A percentile compares a stretch with the other conserved stretches of the same genome.
Conservation (phyloP, 2,797 vertebrate species). For the Crenichthys baileyi region DNA sequence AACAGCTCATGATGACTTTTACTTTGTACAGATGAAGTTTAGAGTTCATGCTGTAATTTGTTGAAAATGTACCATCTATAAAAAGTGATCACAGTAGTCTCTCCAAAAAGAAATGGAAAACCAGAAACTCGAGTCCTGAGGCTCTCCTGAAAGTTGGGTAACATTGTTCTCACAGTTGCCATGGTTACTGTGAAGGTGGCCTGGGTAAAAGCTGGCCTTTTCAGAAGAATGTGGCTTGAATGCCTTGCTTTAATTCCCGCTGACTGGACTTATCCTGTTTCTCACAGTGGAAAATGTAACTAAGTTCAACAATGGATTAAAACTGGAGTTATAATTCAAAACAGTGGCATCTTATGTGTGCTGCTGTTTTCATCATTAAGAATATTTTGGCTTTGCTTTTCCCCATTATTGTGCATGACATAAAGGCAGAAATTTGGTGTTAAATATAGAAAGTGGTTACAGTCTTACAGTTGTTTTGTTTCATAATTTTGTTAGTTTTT, state of each 20-base stretch:
- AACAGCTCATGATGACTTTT: not conserved
- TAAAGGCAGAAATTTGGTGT: not conserved
- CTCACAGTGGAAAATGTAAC: not conserved
- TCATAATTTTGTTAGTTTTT: slow-evolving; percentile 12
- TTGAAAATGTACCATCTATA: not conserved
- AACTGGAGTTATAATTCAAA: not conserved
- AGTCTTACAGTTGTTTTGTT: slow-evolving; percentile 12
- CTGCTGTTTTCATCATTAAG: not conserved
- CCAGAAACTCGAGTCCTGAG: not conserved
- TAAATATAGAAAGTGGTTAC: not conserved
- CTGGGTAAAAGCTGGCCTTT: slow-evolving; percentile 43
- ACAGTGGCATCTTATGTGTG: not conserved
- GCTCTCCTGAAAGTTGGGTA: not conserved
- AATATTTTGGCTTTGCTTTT: not conserved
- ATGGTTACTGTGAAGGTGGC: slow-evolving; percentile 11
- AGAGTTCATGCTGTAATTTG: not conserved
- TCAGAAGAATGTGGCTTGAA: slow-evolving; percentile 36
- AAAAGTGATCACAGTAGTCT: not conserved
- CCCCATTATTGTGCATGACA: not conserved
- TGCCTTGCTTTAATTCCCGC: slow-evolving; percentile 48
- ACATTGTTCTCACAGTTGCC: slow-evolving; percentile 34
- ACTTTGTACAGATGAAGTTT: not conserved
- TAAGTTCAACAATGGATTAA: not conserved
- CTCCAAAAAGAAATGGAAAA: not conserved
- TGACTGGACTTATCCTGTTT: slow-evolving; percentile 26